These are phyloP conservation scores for Mirza zaza DNA, from an alignment of 2,113 vertebrate species.

Conservation along the genomic window DNA sequence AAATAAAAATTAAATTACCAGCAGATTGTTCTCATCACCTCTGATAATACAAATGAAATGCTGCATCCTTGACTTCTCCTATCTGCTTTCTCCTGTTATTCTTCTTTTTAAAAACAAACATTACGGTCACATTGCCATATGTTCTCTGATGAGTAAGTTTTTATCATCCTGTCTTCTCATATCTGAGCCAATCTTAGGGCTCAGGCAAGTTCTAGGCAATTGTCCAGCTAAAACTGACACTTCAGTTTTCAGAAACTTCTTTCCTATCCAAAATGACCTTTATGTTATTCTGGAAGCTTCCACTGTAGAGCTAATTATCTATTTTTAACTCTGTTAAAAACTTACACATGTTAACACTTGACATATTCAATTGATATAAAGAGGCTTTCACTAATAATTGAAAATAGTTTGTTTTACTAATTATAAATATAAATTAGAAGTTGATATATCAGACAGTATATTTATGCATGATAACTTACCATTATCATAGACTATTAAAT, in stretches of 20 bases:
- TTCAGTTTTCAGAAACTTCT: slow-evolving; percentile 31
- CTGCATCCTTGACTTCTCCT: background rate
- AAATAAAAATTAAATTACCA: background rate
- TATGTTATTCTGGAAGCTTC: background rate
- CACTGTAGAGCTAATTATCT: slow-evolving; percentile 50
- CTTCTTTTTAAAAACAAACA: background rate
- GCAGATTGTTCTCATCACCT: background rate
- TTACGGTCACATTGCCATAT: background rate
- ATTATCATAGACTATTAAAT: background rate
- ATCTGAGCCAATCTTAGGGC: background rate
- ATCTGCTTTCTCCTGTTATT: background rate
- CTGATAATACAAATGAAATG: background rate
- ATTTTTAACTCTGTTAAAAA: slow-evolving; percentile 59
- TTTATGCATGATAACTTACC: background rate
- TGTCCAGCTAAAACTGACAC: slow-evolving; percentile 16
- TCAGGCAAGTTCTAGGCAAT: slow-evolving; percentile 36
- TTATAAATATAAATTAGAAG: background rate
- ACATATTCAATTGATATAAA: background rate
- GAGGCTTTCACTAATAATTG: background rate
- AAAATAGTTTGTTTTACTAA: slow-evolving; percentile 13
- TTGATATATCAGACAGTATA: background rate
- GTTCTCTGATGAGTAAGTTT: background rate
- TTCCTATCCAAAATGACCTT: background rate
- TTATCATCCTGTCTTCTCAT: background rate
- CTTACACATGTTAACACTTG: background rate